Base-by-base conservation (phyloP, 2,113 vertebrate species). In the Haemorhous mexicanus region DNA sequence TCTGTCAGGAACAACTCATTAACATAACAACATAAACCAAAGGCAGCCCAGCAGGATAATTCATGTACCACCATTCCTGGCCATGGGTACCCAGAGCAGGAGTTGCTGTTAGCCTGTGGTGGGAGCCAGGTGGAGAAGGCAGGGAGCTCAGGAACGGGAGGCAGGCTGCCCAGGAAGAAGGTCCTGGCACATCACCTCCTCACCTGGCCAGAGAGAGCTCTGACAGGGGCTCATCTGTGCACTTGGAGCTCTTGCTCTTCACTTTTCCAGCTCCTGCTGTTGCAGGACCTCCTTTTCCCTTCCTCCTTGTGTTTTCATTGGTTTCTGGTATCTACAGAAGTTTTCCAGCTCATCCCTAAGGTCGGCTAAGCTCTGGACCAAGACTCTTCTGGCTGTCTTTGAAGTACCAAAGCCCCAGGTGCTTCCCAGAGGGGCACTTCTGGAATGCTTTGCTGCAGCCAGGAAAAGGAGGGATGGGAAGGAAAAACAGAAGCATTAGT, bases 201-300 rank as follows among this genome's bases (percentile, higher is more conserved):
- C 64, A 86, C 82, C 92, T 92, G 68, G 79, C 35, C 75, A 84
- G 47, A 41, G 68, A 90, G 22, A 74, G 35, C 68, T 84, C 95
- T 89, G 64, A 74, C 93, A 84, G 93, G 39, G 88, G 37, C 86
- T 96, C 89, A 84, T 78, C 89, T 94, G 93, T 89, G 76, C 83
- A 63, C 47, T 93, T 94, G 95, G 80, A 64, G 0, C 30, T 52
- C 13, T 4, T 5, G 1, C 14, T 86, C 47, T 80, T 58, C 46
- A 16, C 11, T 90, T 83, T 24, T 84, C 59, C 76, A 84, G 68
- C 43, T 88, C 83, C 83, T 93, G 55, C 55, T 11, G 0, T 39
- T 92, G 46, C 33, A 50, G 67, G 49, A 69, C 28, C 32, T 73
- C 17, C 41, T 88, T 76, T 49, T 58, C 11, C 22, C 20, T 18